Conservation (phyloP, 2,113 vertebrate species). For the Seriola dumerili region DNA sequence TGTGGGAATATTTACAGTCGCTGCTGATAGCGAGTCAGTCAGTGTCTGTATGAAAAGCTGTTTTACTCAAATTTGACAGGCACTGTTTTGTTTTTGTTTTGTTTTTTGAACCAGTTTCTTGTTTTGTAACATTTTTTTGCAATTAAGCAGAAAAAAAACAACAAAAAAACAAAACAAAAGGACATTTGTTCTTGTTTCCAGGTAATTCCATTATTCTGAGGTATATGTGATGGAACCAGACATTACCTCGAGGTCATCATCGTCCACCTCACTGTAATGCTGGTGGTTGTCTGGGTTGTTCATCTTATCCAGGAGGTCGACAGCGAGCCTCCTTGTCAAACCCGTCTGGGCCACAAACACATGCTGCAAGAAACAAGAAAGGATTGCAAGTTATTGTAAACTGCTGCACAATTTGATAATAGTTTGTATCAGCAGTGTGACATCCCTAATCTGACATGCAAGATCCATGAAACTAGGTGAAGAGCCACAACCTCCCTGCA, state of each 20-base stretch:
- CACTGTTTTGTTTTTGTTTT: no score
- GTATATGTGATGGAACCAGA: not conserved
- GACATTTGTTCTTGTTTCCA: not conserved
- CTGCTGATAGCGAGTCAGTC: not conserved
- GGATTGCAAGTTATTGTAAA: not conserved
- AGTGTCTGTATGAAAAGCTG: not conserved
- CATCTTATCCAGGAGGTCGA: slow-evolving; percentile 95
- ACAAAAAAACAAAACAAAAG: no score
- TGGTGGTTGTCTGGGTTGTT: slow-evolving; percentile 96
- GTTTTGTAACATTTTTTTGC: not conserved
- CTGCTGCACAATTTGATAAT: not conserved
- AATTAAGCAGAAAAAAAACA: not conserved
- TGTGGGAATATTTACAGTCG: slow-evolving; percentile 35
- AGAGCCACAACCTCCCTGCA: not conserved
- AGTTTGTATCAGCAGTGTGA: not conserved
- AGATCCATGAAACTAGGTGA: not conserved
- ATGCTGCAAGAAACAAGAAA: slow-evolving; percentile 83
- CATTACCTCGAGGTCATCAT: slow-evolving; percentile 95
- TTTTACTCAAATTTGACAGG: no score
- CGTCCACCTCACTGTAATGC: slow-evolving; percentile 90
- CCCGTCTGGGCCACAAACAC: slow-evolving; percentile 90
- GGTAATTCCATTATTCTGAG: not conserved
- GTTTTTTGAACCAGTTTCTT: not conserved
- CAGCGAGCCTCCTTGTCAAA: slow-evolving; percentile 90
- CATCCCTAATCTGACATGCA: not conserved